Evolutionary conservation across 2,113 vertebrate species (phyloP).

Genomic region (Larimichthys crocea): DNA sequence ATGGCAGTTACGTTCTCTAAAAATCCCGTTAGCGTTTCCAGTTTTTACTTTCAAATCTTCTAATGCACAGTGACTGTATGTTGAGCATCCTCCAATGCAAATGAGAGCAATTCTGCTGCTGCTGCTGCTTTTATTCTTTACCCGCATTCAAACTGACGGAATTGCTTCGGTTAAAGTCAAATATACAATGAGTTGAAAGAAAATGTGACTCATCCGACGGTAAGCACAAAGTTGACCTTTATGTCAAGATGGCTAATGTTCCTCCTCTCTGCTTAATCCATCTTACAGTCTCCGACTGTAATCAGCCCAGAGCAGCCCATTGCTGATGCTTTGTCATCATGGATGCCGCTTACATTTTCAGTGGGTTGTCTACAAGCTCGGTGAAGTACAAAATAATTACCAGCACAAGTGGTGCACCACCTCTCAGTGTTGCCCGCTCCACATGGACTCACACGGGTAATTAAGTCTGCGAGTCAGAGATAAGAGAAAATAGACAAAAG

Average conservation of each 20-base stretch:
- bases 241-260: slow-evolving; percentile 39
- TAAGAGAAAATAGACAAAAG: slow-evolving; percentile 62
- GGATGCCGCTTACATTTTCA: slow-evolving; percentile 60
- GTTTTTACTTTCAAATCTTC: not conserved
- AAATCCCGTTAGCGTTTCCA: not conserved
- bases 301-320: slow-evolving; percentile 54
- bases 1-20: not conserved
- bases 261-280: slow-evolving; percentile 35
- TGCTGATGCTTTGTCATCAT: slow-evolving; percentile 49
- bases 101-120: not conserved
- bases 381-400: slow-evolving; percentile 74
- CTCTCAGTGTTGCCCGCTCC: slow-evolving; percentile 51
- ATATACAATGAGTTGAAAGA: slow-evolving; percentile 4
- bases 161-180: slow-evolving; percentile 30
- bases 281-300: slow-evolving; percentile 30
- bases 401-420: slow-evolving; percentile 60
- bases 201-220: not conserved
- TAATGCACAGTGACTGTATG: not conserved
- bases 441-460: slow-evolving; percentile 62
- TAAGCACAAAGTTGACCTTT: slow-evolving; percentile 48
- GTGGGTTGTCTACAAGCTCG: slow-evolving; percentile 59
- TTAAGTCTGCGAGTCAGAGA: slow-evolving; percentile 68
- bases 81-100: not conserved
- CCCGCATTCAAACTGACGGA: not conserved
- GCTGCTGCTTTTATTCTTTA: not conserved